A percentile compares a stretch with the other conserved stretches of the same genome.
phyloP scores from a whole-genome alignment of 2,797 vertebrate species.

The Poeciliopsis infans region DNA sequence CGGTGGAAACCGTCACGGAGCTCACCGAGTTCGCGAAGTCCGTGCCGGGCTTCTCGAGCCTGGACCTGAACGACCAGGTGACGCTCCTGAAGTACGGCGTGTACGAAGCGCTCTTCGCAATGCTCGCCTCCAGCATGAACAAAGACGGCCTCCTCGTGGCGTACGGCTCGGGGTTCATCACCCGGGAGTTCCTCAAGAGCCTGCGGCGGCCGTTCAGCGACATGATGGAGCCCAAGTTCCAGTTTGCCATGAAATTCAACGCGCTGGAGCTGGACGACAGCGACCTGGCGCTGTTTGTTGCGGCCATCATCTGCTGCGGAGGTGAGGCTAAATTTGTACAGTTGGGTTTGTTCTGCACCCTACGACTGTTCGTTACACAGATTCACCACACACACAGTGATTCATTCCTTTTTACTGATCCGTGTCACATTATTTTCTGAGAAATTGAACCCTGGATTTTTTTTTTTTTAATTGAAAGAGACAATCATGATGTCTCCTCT shows the following conservation, averaged over 20 bases:
- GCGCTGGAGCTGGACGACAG: conserved; percentile 94
- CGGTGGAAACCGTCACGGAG: conserved; percentile 94
- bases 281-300: conserved; percentile 95
- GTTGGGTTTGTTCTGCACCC: background rate
- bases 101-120: conserved; percentile 94
- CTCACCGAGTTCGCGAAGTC: conserved; percentile 97
- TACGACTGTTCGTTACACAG: background rate
- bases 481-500: background rate
- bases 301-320: conserved; percentile 97
- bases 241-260: conserved; percentile 98
- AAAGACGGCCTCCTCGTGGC: conserved; percentile 96
- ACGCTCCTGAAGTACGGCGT: conserved; percentile 95
- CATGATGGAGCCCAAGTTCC: conserved; percentile 99
- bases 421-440: background rate
- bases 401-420: background rate
- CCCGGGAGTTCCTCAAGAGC: conserved; percentile 96
- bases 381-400: background rate
- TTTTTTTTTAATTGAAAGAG: background rate
- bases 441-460: background rate
- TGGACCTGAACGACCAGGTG: conserved; percentile 97
- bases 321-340: conserved; percentile 77
- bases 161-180: conserved; percentile 93
- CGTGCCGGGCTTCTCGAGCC: conserved; percentile 89
- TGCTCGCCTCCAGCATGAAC: conserved; percentile 97
- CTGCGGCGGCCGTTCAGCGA: conserved; percentile 94